Conservation (phyloP, 2,113 vertebrate genomes). For the Myanophis thanlyinensis region DNA sequence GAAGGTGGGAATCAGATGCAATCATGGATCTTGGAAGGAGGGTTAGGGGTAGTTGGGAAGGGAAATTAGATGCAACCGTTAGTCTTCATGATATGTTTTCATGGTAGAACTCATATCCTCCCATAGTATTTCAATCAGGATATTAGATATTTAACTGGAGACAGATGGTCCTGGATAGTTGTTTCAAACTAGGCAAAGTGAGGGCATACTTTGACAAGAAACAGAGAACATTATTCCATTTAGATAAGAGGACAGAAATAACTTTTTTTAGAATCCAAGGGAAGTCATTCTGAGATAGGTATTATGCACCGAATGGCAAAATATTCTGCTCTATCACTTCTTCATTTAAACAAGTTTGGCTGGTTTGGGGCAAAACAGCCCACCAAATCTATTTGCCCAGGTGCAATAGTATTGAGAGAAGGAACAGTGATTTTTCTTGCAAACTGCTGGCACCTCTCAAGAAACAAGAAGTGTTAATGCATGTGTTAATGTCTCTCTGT, state of each 20-base stretch:
- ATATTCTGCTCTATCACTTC: not conserved
- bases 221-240: not conserved
- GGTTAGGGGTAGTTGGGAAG: no score
- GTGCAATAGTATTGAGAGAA: not conserved
- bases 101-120: not conserved
- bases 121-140: not conserved
- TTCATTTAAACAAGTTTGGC: not conserved
- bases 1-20: no score
- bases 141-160: not conserved
- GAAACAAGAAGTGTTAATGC: not conserved
- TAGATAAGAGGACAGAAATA: not conserved
- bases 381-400: not conserved
- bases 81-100: not conserved
- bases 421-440: not conserved
- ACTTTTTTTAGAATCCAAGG: not conserved
- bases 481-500: no score
- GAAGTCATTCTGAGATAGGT: not conserved
- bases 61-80: no score
- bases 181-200: not conserved
- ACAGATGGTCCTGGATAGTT: not conserved
- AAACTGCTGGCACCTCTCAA: not conserved
- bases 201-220: not conserved
- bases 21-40: no score
- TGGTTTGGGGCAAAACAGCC: not conserved
- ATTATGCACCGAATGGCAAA: not conserved